Evolutionary conservation across 53 echinoderm and acorn worm genomes (phyloP).

Genomic region (Astropecten irregularis): DNA sequence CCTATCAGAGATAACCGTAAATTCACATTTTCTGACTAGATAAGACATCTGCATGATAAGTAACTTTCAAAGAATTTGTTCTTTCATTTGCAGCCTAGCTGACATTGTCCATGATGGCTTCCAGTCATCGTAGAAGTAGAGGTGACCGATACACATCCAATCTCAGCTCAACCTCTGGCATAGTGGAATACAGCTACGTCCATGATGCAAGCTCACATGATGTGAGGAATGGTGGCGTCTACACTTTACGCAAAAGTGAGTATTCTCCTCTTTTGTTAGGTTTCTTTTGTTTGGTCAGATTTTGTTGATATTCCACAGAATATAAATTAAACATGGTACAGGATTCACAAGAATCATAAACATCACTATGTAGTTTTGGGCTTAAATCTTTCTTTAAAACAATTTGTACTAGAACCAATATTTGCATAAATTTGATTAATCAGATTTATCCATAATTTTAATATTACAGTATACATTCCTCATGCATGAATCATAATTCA

Average conservation of each 20-base stretch:
- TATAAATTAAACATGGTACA: no score
- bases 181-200: constrained; percentile 64
- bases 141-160: constrained; percentile 74
- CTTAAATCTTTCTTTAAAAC: no score
- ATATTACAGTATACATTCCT: constrained; percentile 1
- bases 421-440: no score
- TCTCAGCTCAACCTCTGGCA: constrained; percentile 68
- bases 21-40: no score
- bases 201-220: constrained; percentile 28
- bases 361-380: no score
- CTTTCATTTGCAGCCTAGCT: background rate
- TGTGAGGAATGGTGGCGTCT: constrained; percentile 11
- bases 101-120: constrained; percentile 59
- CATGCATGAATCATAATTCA: background rate
- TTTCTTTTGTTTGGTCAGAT: no score
- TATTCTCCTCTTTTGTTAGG: background rate
- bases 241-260: constrained; percentile 35
- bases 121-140: constrained; percentile 62
- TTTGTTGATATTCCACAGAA: no score
- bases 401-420: no score
- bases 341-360: no score
- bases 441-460: no score
- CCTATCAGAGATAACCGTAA: no score
- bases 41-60: no score
- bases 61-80: background rate